Evolutionary conservation across 2,797 vertebrate species (phyloP), one percentile per base, ranked within the genome.

Genomic region (Tenualosa thibaudeaui): DNA sequence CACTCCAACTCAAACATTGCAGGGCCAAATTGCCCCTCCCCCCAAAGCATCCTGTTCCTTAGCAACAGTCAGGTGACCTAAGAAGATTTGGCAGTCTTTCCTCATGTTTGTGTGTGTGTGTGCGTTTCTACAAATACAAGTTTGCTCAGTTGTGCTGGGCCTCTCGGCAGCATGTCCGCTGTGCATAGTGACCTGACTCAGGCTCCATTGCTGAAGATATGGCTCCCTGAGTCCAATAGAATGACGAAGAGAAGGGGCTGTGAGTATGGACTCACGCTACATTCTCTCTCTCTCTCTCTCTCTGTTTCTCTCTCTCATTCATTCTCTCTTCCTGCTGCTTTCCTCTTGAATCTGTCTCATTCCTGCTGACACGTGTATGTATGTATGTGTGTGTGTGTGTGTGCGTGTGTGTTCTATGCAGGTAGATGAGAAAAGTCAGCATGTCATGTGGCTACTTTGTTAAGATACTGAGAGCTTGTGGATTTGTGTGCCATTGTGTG

Each of bases 121-220:
- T 85, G 49, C 75, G 37, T 50, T 40, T 22, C 58, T 62, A 62
- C 58, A 62, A 62, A 62, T 62, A 24, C 58, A 9, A n/a, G 58
- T 62, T 62, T 19, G 86, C 53, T 82, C n/a, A 88, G 85, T 86
- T 85, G 86, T 90, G 89, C 90, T 89, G 90, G 90, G 91, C 86
- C 92, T 56, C 82, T 81, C 43, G 31, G 60, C 58, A 24, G 81
- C 84, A 86, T 88, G 85, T 91, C 91, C 9, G 60, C 84, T 84
- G 91, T 95, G 83, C 90, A 95, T 91, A 93, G 92, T 62, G 91
- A 93, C 50, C 96, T 97, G 85, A 96, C 94, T 0, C 95, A 97
- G 92, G 95, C 94, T 19, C 95, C 95, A 82, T 89, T 96, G 86
- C 95, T 96, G 88, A 97, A 97, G 94, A 95, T 96, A 88, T 96